phyloP scores from a whole-genome alignment of 2,888 invertebrate genomes.

The Drosophila rellima region DNA sequence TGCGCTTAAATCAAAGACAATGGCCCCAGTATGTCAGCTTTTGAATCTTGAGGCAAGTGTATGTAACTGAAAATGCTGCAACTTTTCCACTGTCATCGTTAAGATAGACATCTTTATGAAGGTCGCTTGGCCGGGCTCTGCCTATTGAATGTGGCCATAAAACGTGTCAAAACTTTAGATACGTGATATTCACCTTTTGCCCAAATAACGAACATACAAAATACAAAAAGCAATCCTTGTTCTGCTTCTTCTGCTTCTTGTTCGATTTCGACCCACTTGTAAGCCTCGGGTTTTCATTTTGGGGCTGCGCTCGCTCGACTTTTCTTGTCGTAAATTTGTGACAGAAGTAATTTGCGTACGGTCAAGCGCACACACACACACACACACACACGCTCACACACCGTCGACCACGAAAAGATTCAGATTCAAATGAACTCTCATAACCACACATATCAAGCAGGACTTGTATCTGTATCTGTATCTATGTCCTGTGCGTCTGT shows the following conservation, averaged over 20 bases:
- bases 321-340: constrained; percentile 76
- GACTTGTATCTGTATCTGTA: constrained; percentile 24
- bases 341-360: constrained; percentile 80
- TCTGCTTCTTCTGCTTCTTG: constrained; percentile 21
- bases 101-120: constrained; percentile 83
- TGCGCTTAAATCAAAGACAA: constrained; percentile 74
- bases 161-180: constrained; percentile 50
- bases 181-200: constrained; percentile 55
- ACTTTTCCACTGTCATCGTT: constrained; percentile 81
- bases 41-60: constrained; percentile 48
- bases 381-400: constrained; percentile 1
- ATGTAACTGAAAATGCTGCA: constrained; percentile 37
- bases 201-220: constrained; percentile 2
- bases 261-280: constrained; percentile 64
- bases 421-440: constrained; percentile 50
- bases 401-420: constrained; percentile 33
- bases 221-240: constrained; percentile 22
- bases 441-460: constrained; percentile 60
- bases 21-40: constrained; percentile 19
- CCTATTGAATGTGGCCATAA: constrained; percentile 45
- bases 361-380: constrained; percentile 61
- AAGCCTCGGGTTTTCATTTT: constrained; percentile 70
- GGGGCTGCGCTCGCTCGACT: constrained; percentile 59
- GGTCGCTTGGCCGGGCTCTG: constrained; percentile 57
- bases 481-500: constrained; percentile 13